Conservation (phyloP, 2,113 vertebrate genomes). For the Xiphophorus maculatus region DNA sequence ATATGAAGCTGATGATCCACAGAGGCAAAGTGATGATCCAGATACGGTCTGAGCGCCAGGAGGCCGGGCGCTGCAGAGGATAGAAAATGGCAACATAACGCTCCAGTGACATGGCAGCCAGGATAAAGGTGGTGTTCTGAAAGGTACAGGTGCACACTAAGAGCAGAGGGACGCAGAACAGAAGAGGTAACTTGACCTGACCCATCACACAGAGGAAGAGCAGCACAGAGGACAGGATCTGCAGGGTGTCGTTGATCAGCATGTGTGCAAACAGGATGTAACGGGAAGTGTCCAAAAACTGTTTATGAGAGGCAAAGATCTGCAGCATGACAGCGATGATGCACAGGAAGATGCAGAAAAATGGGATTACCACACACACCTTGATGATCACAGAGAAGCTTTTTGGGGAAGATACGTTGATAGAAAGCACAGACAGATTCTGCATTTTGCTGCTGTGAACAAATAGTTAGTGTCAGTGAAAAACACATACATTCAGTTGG, state of each 20-base stretch:
- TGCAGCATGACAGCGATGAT: conserved; percentile 73
- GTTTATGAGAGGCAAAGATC: conserved; percentile 74
- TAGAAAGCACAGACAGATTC: conserved; percentile 60
- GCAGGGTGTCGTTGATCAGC: conserved; percentile 79
- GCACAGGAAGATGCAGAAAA: conserved; percentile 75
- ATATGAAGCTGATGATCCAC: conserved; percentile 64
- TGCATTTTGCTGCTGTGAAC: conserved; percentile 62
- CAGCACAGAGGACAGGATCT: conserved; percentile 72
- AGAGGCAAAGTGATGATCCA: conserved; percentile 72
- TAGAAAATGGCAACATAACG: conserved; percentile 80
- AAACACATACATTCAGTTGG: not conserved
- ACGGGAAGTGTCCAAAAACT: conserved; percentile 76
- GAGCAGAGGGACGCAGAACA: conserved; percentile 67
- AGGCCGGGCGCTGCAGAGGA: conserved; percentile 63
- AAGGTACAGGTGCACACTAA: conserved; percentile 72
- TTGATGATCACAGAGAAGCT: conserved; percentile 72
- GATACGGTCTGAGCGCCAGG: conserved; percentile 73
- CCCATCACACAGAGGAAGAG: conserved; percentile 74
- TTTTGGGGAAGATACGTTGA: conserved; percentile 54
- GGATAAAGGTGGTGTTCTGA: conserved; percentile 74
- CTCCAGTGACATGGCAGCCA: conserved; percentile 81
- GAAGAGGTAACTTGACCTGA: conserved; percentile 51
- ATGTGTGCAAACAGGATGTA: conserved; percentile 81
- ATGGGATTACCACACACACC: conserved; percentile 72
- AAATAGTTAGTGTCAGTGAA: conserved; percentile 6